These are phyloP conservation scores for Rhinolophus sinicus DNA, from an alignment of 2,113 vertebrate genomes.

Conservation along the genomic window DNA sequence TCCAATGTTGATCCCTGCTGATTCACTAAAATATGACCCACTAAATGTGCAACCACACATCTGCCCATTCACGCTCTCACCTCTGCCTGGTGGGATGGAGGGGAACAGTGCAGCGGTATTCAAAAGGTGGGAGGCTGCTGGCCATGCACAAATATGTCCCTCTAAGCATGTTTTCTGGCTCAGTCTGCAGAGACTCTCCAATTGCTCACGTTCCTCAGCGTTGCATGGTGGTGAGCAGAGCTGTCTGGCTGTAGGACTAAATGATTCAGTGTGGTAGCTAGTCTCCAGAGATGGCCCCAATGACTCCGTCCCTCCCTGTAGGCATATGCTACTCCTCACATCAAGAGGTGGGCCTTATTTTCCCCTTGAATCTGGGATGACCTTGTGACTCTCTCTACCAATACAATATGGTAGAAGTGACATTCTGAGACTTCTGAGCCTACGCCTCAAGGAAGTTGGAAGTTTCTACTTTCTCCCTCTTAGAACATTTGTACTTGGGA, in stretches of 20 bases:
- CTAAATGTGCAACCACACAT: no score
- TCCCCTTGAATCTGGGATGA: background rate
- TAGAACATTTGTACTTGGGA: background rate
- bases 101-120: background rate
- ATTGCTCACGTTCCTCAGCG: rapidly evolving
- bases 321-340: background rate
- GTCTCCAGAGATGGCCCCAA: background rate
- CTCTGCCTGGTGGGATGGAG: background rate
- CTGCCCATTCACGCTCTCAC: background rate
- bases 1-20: background rate
- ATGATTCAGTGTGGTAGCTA: rapidly evolving
- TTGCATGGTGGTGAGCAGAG: background rate
- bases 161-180: background rate
- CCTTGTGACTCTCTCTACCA: background rate
- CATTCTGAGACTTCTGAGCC: background rate
- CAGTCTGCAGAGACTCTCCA: background rate
- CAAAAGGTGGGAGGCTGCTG: background rate
- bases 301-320: background rate
- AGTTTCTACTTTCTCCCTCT: background rate
- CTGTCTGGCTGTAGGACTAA: background rate
- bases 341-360: background rate
- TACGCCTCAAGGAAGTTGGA: background rate
- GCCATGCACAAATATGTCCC: rapidly evolving
- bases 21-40: background rate
- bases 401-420: background rate